These are phyloP conservation scores for Neostethus bicornis DNA, from an alignment of 2,797 vertebrate genomes.

Conservation along the genomic window DNA sequence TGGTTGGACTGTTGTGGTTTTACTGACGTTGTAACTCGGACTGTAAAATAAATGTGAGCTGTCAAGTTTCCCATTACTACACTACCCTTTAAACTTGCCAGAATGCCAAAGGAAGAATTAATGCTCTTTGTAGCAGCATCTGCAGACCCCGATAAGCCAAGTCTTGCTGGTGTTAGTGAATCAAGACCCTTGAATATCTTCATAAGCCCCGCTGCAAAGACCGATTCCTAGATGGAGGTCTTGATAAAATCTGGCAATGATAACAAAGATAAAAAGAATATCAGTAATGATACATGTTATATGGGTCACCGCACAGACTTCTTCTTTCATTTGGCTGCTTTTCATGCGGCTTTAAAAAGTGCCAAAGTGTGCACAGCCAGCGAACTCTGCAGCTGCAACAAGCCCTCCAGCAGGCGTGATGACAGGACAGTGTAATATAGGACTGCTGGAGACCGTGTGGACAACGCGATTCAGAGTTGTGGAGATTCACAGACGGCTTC, in stretches of 20 bases:
- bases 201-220: conserved; percentile 54
- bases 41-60: conserved; percentile 27
- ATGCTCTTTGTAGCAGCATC: conserved; percentile 48
- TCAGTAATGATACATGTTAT: conserved; percentile 52
- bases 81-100: conserved; percentile 33
- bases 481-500: conserved; percentile 18
- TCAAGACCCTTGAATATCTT: conserved; percentile 67
- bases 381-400: conserved; percentile 36
- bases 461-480: conserved; percentile 31
- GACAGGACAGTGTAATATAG: conserved; percentile 46
- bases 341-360: conserved; percentile 47
- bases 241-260: conserved; percentile 56
- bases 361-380: conserved; percentile 13
- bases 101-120: conserved; percentile 40
- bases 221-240: conserved; percentile 41
- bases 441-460: conserved; percentile 51
- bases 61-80: conserved; percentile 37
- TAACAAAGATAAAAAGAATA: conserved; percentile 47
- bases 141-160: conserved; percentile 64
- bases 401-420: conserved; percentile 57
- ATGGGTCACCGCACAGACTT: conserved; percentile 42
- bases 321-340: conserved; percentile 37
- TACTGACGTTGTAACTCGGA: conserved; percentile 1
- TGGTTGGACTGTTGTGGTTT: neutral
- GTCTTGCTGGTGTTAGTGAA: conserved; percentile 60